phyloP scores from a whole-genome alignment of 2,888 invertebrate genomes.

The Nomada fabriciana region DNA sequence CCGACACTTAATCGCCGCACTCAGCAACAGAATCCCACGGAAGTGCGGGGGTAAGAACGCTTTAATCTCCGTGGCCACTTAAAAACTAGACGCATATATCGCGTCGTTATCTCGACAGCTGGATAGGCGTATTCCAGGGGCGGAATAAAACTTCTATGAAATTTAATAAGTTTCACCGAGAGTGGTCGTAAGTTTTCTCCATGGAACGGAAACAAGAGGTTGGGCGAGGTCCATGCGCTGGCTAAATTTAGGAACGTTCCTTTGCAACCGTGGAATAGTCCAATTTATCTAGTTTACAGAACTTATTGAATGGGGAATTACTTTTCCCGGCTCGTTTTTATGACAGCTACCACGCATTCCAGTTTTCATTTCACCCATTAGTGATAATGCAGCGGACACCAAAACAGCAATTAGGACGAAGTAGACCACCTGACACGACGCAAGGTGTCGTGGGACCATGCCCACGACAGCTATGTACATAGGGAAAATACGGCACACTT shows the following conservation, averaged over 20 bases:
- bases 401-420: no score
- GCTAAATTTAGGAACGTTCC: constrained; percentile 78
- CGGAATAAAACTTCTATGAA: constrained; percentile 83
- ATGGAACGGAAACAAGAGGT: constrained; percentile 71
- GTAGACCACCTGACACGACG: no score
- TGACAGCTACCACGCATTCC: constrained; percentile 6
- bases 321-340: constrained; percentile 11
- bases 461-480: no score
- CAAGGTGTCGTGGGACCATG: no score
- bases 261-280: constrained; percentile 63
- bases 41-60: constrained; percentile 74
- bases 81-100: constrained; percentile 82
- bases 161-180: constrained; percentile 82
- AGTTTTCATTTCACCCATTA: not conserved
- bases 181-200: constrained; percentile 76
- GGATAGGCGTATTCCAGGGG: constrained; percentile 74
- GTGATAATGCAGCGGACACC: no score
- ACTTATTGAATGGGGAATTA: constrained; percentile 58
- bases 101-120: constrained; percentile 75
- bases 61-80: constrained; percentile 82
- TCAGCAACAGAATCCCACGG: constrained; percentile 56
- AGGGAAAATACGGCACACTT: no score
- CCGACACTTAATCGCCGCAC: constrained; percentile 58
- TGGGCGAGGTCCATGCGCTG: constrained; percentile 42
- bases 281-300: constrained; percentile 68